Conservation (phyloP, 2,888 invertebrate species). For the Macaria notata region DNA sequence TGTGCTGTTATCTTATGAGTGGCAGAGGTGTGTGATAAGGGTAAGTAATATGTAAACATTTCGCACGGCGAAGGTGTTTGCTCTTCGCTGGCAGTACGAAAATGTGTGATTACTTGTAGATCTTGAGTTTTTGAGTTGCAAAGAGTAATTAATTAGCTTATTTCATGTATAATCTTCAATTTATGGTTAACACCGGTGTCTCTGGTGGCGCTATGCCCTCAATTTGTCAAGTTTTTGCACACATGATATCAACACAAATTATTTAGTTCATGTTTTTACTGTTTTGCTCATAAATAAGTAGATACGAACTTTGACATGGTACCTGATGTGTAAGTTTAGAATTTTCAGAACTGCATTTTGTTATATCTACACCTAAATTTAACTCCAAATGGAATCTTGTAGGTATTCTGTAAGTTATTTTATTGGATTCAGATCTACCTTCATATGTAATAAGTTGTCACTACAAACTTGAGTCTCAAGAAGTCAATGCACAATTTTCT, state of each 20-base stretch:
- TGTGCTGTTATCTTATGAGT: conserved; percentile 70
- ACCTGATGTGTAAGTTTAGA: conserved; percentile 19
- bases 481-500: too few species aligned
- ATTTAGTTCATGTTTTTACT: conserved; percentile 21
- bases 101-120: conserved; percentile 25
- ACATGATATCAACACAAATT: conserved; percentile 8
- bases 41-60: conserved; percentile 58
- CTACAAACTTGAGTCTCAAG: too few species aligned
- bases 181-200: conserved; percentile 15
- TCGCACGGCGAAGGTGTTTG: conserved; percentile 37
- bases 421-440: not conserved
- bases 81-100: conserved; percentile 29
- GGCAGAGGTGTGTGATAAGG: conserved; percentile 70
- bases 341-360: conserved; percentile 23
- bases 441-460: conserved; percentile 16
- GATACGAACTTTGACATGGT: conserved; percentile 15
- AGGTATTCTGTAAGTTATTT: not conserved
- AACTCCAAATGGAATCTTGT: too few species aligned
- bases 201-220: conserved; percentile 12
- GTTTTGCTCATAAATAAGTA: conserved; percentile 4
- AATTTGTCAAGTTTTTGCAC: conserved; percentile 7
- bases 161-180: conserved; percentile 10
- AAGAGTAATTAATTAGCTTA: conserved; percentile 19
- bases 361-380: too few species aligned
- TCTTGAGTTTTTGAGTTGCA: conserved; percentile 13